Evolutionary conservation across 2,113 vertebrate species (phyloP).

Genomic region (Pan troglodytes): DNA sequence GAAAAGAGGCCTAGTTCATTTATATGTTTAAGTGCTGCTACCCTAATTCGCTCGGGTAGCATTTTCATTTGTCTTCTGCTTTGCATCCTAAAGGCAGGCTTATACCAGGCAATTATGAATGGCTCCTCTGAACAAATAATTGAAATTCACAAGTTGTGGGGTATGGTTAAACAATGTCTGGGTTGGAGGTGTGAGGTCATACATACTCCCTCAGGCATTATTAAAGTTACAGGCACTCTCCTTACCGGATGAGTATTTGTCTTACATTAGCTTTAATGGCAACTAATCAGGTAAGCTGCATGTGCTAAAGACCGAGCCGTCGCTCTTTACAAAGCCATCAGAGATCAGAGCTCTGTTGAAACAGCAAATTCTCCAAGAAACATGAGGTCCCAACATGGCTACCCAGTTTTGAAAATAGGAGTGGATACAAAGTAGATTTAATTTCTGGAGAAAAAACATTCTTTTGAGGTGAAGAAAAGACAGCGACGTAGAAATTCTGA

Average conservation of each 20-base stretch:
- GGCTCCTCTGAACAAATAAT: conserved; percentile 94
- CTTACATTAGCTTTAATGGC: conserved; percentile 73
- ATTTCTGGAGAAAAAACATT: background rate
- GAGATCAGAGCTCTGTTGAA: background rate
- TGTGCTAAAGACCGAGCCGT: conserved; percentile 16
- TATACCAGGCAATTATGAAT: conserved; percentile 89
- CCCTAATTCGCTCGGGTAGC: conserved; percentile 83
- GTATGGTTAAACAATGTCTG: conserved; percentile 82
- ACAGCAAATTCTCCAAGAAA: conserved; percentile 20
- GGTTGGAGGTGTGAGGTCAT: conserved; percentile 86
- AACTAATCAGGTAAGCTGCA: conserved; percentile 74
- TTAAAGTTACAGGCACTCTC: conserved; percentile 80
- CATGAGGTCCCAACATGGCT: background rate
- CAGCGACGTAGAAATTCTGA: background rate
- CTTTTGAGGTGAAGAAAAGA: background rate
- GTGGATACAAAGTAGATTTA: background rate
- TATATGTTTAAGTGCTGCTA: conserved; percentile 87
- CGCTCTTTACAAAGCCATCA: conserved; percentile 3
- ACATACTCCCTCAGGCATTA: conserved; percentile 81
- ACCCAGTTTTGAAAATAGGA: background rate
- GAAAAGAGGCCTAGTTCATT: conserved; percentile 88
- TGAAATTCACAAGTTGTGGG: conserved; percentile 90
- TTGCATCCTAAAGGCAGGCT: conserved; percentile 95
- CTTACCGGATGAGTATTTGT: conserved; percentile 73
- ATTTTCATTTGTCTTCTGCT: conserved; percentile 90